phyloP scores from a whole-genome alignment of 2,113 vertebrate genomes.

The Genyomyrus donnyi region DNA sequence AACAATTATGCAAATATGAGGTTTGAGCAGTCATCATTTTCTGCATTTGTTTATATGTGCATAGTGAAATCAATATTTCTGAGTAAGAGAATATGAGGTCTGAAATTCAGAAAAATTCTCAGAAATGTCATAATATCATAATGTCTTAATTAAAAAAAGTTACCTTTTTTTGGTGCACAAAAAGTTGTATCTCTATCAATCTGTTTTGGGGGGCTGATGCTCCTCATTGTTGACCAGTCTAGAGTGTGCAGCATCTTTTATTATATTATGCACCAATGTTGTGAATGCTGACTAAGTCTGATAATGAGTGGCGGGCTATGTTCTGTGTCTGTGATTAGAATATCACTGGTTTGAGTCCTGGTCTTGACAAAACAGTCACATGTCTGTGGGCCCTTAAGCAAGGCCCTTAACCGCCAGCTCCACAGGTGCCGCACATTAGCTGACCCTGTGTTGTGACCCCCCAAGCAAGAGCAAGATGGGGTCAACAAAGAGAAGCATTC shows the following conservation, averaged over 20 bases:
- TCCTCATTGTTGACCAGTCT: background rate
- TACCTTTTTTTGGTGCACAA: background rate
- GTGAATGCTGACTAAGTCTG: background rate
- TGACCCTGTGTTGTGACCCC: too few species aligned
- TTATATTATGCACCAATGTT: background rate
- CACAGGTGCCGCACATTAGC: too few species aligned
- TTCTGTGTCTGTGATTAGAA: too few species aligned
- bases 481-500: too few species aligned
- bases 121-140: conserved; percentile 73
- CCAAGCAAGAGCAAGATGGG: too few species aligned
- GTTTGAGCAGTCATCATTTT: background rate
- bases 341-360: too few species aligned
- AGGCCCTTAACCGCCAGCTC: too few species aligned
- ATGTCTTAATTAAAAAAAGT: background rate
- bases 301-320: background rate
- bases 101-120: conserved; percentile 69
- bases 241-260: background rate
- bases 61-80: conserved; percentile 46
- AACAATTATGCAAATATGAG: background rate
- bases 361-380: too few species aligned
- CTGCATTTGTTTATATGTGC: background rate
- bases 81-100: conserved; percentile 63
- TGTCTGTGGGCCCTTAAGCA: too few species aligned
- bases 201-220: background rate
- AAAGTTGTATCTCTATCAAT: background rate